Evolutionary conservation across 2,888 invertebrate genomes (phyloP).

Genomic region (Acronicta aceris): DNA sequence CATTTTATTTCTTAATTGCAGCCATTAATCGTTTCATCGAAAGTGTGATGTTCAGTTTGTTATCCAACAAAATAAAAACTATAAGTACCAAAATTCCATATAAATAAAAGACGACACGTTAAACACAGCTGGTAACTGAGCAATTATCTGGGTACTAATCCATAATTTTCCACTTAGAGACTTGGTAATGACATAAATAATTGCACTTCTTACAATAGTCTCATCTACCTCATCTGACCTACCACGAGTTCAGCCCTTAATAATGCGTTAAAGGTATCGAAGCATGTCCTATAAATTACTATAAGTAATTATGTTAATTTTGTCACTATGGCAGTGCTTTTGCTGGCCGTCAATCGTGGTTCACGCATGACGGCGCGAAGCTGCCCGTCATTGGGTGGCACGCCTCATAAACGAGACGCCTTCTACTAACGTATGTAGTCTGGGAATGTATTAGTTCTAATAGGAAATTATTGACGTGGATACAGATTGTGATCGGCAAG

Average conservation of each 20-base stretch:
- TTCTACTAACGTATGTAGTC: slow-evolving; percentile 65
- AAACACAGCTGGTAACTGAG: slow-evolving; percentile 16
- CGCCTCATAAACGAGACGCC: slow-evolving; percentile 70
- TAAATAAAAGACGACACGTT: slow-evolving; percentile 8
- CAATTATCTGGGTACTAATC: slow-evolving; percentile 32
- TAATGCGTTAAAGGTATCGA: slow-evolving; percentile 48
- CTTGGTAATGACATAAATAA: slow-evolving; percentile 49
- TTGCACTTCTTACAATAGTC: slow-evolving; percentile 40
- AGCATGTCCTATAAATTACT: slow-evolving; percentile 50
- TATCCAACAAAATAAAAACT: slow-evolving; percentile 19
- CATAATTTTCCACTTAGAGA: slow-evolving; percentile 54
- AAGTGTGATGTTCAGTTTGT: slow-evolving; percentile 26
- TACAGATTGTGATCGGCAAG: slow-evolving; percentile 15
- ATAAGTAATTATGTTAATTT: slow-evolving; percentile 55
- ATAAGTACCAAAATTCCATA: slow-evolving; percentile 34
- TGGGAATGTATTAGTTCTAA: slow-evolving; percentile 34
- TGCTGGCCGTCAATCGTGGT: slow-evolving; percentile 58
- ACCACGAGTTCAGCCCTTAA: slow-evolving; percentile 41
- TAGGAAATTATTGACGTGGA: slow-evolving; percentile 32
- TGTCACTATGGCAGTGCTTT: slow-evolving; percentile 50
- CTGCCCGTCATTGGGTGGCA: slow-evolving; percentile 55
- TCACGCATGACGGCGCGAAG: slow-evolving; percentile 59
- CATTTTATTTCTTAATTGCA: slow-evolving; percentile 30
- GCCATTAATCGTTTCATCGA: slow-evolving; percentile 38
- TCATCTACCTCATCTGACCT: slow-evolving; percentile 39